Evolutionary conservation across 1,140 invertebrate genomes (phyloP).

Genomic region (Vanessa atalanta): DNA sequence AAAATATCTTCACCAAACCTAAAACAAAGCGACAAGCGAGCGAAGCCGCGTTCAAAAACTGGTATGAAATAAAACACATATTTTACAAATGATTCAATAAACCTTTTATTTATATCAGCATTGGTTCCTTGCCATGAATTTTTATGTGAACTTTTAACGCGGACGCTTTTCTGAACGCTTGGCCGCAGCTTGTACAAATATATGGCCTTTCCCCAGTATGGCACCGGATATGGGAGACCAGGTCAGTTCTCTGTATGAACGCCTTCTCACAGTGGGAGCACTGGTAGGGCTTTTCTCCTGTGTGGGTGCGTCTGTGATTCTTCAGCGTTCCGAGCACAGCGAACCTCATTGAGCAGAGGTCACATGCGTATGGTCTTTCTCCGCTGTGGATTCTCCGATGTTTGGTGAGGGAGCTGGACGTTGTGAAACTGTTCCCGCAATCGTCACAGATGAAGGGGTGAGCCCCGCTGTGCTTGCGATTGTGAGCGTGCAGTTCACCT

Average conservation of each 20-base stretch:
- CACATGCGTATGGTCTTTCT: conserved; percentile 90
- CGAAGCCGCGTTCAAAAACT: too few species aligned
- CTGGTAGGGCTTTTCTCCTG: conserved; percentile 85
- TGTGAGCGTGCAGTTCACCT: conserved; percentile 82
- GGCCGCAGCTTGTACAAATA: conserved; percentile 90
- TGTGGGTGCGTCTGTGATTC: conserved; percentile 86
- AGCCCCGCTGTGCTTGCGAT: conserved; percentile 83
- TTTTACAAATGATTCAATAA: neutral
- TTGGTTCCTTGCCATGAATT: conserved; percentile 73
- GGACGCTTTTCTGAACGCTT: conserved; percentile 86
- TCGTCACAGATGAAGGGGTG: conserved; percentile 88
- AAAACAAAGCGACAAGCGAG: too few species aligned
- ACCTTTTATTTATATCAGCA: neutral
- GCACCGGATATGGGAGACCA: conserved; percentile 86
- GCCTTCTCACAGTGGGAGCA: conserved; percentile 75
- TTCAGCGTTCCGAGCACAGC: conserved; percentile 83
- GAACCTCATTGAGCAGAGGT: conserved; percentile 91
- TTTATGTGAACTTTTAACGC: conserved; percentile 85
- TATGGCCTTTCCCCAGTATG: conserved; percentile 93
- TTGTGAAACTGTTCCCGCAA: conserved; percentile 88
- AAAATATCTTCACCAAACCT: too few species aligned
- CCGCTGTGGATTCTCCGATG: conserved; percentile 89
- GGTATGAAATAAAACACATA: too few species aligned
- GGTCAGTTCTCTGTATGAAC: conserved; percentile 81
- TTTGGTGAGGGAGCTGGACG: conserved; percentile 86